A percentile compares a stretch with the other conserved stretches of the same genome.
Conservation (phyloP, 2,797 vertebrate species). For the Dryobates pubescens region DNA sequence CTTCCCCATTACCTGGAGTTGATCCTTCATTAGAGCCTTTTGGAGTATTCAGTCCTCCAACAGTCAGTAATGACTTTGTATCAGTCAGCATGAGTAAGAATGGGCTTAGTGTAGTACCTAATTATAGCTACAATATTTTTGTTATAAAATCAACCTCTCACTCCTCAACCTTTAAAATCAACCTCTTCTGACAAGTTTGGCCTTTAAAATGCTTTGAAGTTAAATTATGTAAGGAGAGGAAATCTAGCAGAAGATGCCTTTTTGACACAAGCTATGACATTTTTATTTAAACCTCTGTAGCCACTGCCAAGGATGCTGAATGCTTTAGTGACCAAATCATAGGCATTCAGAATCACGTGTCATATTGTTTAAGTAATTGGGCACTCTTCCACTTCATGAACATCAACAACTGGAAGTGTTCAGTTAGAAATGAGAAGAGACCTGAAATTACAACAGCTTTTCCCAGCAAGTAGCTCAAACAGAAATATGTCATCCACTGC, state of each 20-base stretch:
- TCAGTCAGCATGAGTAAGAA: not conserved
- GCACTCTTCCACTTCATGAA: not conserved
- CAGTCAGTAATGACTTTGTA: not conserved
- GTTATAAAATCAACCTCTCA: not conserved
- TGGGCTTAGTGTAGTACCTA: not conserved
- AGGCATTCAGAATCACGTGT: not conserved
- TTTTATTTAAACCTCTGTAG: not conserved
- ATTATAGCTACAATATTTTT: not conserved
- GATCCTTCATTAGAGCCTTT: not conserved
- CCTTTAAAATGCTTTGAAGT: constrained; percentile 32
- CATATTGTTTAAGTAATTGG: not conserved
- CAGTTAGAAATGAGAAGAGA: not conserved
- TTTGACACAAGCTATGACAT: not conserved
- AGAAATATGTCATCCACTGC: not conserved
- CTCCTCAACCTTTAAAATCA: constrained; percentile 15
- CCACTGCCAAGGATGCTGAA: not conserved
- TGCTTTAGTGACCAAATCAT: not conserved
- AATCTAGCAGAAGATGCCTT: not conserved
- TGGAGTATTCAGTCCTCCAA: not conserved
- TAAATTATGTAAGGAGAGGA: constrained; percentile 21
- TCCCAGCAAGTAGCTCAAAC: not conserved
- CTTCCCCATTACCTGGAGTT: not conserved
- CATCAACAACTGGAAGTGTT: not conserved
- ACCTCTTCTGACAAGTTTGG: constrained; percentile 10
- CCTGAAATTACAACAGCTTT: not conserved